Conservation (phyloP, 2,113 vertebrate species). For the Trichechus manatus region DNA sequence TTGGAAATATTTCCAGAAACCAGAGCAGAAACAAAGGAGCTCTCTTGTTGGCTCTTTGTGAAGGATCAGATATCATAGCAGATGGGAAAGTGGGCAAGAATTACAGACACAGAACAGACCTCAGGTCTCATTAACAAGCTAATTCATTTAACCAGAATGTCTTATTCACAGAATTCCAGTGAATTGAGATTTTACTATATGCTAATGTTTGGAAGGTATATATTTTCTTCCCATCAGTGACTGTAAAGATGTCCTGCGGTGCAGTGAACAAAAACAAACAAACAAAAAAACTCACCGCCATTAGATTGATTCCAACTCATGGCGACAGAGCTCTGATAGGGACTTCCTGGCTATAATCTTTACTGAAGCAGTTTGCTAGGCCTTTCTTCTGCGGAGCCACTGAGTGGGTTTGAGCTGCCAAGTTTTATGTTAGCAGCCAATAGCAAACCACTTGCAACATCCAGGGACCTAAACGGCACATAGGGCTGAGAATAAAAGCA, state of each 20-base stretch:
- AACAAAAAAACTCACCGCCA: too few species aligned
- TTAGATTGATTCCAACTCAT: too few species aligned
- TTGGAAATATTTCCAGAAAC: conserved; percentile 53
- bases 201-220: conserved; percentile 27
- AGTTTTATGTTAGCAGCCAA: not conserved
- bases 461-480: not conserved
- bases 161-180: conserved; percentile 25
- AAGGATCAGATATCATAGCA: conserved; percentile 29
- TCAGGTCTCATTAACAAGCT: conserved; percentile 27
- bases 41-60: conserved; percentile 46
- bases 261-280: not conserved
- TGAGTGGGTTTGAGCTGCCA: not conserved
- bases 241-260: not conserved
- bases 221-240: conserved; percentile 7
- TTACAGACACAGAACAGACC: conserved; percentile 11
- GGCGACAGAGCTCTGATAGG: too few species aligned
- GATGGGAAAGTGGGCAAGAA: conserved; percentile 39
- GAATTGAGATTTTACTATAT: conserved; percentile 53
- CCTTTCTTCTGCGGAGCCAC: not conserved
- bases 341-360: not conserved
- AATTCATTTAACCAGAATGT: conserved; percentile 67
- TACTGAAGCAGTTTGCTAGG: not conserved
- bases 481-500: not conserved
- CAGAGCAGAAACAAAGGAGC: conserved; percentile 6
- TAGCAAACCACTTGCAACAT: not conserved